Base-by-base conservation (phyloP, 2,113 vertebrate genomes). In the Tamias sibiricus region DNA sequence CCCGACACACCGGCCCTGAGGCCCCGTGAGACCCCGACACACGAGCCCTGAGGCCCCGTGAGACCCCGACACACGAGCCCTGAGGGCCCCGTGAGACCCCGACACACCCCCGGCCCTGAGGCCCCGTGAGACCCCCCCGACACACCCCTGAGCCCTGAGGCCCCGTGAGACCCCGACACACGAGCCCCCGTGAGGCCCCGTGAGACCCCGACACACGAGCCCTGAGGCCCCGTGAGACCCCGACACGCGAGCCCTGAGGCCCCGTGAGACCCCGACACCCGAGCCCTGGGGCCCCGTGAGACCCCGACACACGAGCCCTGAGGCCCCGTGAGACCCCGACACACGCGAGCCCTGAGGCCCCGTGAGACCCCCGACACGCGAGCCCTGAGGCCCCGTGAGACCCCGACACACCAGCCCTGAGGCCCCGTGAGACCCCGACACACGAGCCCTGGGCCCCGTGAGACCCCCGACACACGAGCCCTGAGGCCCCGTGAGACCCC, bases 391-490 rank as follows among this genome's bases (percentile, higher is more conserved):
- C 32, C 28, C 64, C 32, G 13, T 8, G 35, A 69, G 66, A n/a
- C 6, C 66, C 66, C 6, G 30, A 30, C 66, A 6, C 14, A 7
- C 2, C 7, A 4, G 7, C 66, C 66, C 32, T 11, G 19, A 66
- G 64, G 64, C 32, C 28, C 64, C 32, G 13, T 8, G 35, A 69
- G 66, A n/a, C 6, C 66, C 66, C 6, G 30, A 30, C 66, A 6
- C 14, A 7, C 2, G 17, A 4, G 7, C 66, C 6, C 32, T 6
- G n/a, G n/a, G n/a, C n/a, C n/a, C n/a, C n/a, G n/a, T n/a, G n/a
- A n/a, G n/a, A n/a, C n/a, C n/a, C n/a, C n/a, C n/a, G n/a, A n/a
- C n/a, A n/a, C n/a, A n/a, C n/a, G n/a, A n/a, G n/a, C n/a, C 66
- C 32, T 11, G 19, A 66, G 64, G 64, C 32, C 28, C 64, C 32